Evolutionary conservation across 2,113 vertebrate genomes (phyloP), one percentile per base, ranked within the genome.

Genomic region (Lophotis ruficrista): DNA sequence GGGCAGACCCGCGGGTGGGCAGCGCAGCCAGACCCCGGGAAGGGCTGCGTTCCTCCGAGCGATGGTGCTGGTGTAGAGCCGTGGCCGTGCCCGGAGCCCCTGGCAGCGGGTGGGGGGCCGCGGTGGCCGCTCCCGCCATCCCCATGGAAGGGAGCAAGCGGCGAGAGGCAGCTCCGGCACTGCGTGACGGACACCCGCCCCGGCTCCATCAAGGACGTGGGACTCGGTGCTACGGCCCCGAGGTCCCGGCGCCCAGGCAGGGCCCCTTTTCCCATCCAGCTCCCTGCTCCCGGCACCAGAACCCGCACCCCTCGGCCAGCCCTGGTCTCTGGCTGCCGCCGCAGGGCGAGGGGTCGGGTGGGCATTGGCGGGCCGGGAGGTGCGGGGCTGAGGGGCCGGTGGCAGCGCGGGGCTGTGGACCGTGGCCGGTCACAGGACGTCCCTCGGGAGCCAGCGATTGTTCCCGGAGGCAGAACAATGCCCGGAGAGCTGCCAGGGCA

Each of bases 401-500:
- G 68, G 81, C 69, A 78, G 25, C 5, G 0, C 2, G 1, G 78
- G 78, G 90, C 90, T 85, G 45, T 90, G 87, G 66, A 96, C 82
- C 94, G 62, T 96, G 88, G 87, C 96, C 0, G 0, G 95, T 96
- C 85, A 97, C 94, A 83, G 85, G 58, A 85, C 14, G 57, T 97
- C 85, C 84, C 78, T 87, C 5, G 0, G 84, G 78, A 95, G 48
- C 81, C 81, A 64, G 87, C 6, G 1, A 92, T 93, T 96, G 95
- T 96, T 95, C 88, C 69, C 6, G 1, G 48, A 68, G 81, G 35
- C 68, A 93, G 90, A 95, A 97, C 96, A 97, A 97, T 97, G 75
- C 70, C 85, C 14, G 8, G 90, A 89, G 84, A 85, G 66, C 78
- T 97, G 95, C 95, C 96, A 97, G 92, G 92, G 90, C 96, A 95